Conservation (phyloP, 1,140 invertebrate genomes). For the Procambarus virginalis region DNA sequence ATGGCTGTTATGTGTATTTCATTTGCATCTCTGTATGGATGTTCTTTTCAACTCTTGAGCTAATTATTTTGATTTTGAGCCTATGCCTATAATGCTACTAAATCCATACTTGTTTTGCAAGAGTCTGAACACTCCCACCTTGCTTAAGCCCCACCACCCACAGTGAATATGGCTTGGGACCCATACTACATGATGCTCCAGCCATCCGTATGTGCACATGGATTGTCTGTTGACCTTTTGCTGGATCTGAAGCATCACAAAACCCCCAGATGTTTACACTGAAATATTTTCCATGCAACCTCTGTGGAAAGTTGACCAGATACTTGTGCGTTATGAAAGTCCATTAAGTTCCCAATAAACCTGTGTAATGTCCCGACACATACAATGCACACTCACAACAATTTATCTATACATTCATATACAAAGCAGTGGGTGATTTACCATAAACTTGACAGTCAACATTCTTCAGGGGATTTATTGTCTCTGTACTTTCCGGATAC, state of each 20-base stretch:
- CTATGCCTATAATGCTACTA: constrained; percentile 22
- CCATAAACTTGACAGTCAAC: background rate
- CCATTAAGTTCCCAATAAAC: constrained; percentile 28
- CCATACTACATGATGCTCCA: constrained; percentile 59
- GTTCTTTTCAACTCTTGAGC: constrained; percentile 27
- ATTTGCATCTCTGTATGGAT: constrained; percentile 48
- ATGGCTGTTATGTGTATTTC: constrained; percentile 33
- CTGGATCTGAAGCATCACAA: constrained; percentile 44
- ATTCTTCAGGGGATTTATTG: background rate
- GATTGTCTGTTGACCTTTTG: constrained; percentile 51
- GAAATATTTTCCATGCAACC: constrained; percentile 18
- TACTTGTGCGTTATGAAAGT: constrained; percentile 22
- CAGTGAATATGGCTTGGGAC: constrained; percentile 62
- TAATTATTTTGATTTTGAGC: constrained; percentile 37
- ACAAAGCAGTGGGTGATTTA: constrained; percentile 1
- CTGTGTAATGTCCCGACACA: constrained; percentile 14
- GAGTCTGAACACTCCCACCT: constrained; percentile 67
- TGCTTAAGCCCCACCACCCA: constrained; percentile 60
- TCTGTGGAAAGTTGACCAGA: constrained; percentile 26
- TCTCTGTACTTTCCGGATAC: background rate
- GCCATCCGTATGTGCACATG: constrained; percentile 46
- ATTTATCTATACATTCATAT: background rate
- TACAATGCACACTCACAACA: constrained; percentile 19
- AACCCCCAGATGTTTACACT: constrained; percentile 20
- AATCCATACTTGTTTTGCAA: constrained; percentile 42